These are phyloP conservation scores for Tenualosa thibaudeaui DNA, from an alignment of 2,797 vertebrate genomes.

Conservation along the genomic window DNA sequence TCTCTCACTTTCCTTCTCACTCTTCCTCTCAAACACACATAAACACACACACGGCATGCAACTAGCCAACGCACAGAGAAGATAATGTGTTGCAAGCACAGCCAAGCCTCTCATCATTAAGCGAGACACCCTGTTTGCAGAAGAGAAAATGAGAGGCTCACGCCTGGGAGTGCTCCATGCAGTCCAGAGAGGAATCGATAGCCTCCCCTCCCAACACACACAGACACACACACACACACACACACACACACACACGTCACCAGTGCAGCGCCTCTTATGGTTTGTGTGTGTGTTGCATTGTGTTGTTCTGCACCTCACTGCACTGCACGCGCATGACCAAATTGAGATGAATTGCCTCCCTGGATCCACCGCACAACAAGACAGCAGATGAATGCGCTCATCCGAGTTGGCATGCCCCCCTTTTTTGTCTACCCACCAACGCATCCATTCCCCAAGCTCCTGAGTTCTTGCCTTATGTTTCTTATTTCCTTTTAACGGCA, in stretches of 20 bases:
- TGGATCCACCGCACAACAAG: neutral
- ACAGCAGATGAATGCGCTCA: constrained; percentile 14
- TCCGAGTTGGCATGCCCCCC: neutral
- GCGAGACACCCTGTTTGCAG: neutral
- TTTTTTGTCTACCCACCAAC: neutral
- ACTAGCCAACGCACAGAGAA: neutral
- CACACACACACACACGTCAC: neutral
- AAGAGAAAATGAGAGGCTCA: neutral
- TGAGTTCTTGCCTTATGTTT: neutral
- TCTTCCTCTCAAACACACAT: neutral
- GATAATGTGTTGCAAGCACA: neutral
- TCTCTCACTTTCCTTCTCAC: neutral
- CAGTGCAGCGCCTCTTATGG: neutral
- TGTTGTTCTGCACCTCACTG: too few relatives aligned
- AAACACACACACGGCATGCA: neutral
- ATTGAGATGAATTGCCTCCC: constrained; percentile 8
- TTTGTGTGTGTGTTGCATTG: neutral
- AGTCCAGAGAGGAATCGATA: neutral
- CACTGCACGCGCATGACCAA: neutral
- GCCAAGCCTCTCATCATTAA: neutral
- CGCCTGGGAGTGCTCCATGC: neutral
- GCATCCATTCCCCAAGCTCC: neutral
- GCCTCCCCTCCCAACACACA: neutral
- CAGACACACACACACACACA: neutral
- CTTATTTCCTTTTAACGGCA: neutral